These are phyloP conservation scores for Cyphomyrmex costatus DNA, from an alignment of 1,140 invertebrate genomes.

Conservation along the genomic window DNA sequence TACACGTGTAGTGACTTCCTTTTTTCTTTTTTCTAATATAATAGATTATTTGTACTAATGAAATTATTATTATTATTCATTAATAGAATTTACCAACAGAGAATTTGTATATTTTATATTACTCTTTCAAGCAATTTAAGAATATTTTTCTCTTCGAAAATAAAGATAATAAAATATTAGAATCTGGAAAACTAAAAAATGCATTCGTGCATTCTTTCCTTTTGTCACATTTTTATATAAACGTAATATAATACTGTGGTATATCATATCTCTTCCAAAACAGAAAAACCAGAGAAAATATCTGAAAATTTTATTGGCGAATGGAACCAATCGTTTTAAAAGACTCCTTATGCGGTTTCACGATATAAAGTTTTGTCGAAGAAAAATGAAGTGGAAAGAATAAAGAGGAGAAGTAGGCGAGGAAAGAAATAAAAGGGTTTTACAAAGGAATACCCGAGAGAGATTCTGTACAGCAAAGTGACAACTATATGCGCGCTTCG, in stretches of 20 bases:
- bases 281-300: neutral
- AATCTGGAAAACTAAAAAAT: neutral
- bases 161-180: neutral
- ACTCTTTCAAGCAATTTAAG: neutral
- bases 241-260: neutral
- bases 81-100: neutral
- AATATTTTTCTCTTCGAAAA: neutral
- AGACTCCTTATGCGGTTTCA: slow-evolving; percentile 50
- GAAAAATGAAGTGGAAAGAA: neutral
- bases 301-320: slow-evolving; percentile 24
- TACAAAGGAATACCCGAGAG: slow-evolving; percentile 17
- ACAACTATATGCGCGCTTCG: slow-evolving; percentile 61
- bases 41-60: neutral
- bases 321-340: slow-evolving; percentile 61
- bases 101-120: neutral
- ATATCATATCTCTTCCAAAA: neutral
- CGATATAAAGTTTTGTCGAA: slow-evolving; percentile 41
- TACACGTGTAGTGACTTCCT: neutral
- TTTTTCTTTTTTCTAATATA: neutral
- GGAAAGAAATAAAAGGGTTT: neutral
- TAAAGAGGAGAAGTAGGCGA: neutral
- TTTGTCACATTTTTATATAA: neutral
- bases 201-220: neutral
- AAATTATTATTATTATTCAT: neutral
- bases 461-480: slow-evolving; percentile 47